Evolutionary conservation across 2,797 vertebrate genomes (phyloP), one percentile per base, ranked within the genome.

Genomic region (Hemibagrus guttatus): DNA sequence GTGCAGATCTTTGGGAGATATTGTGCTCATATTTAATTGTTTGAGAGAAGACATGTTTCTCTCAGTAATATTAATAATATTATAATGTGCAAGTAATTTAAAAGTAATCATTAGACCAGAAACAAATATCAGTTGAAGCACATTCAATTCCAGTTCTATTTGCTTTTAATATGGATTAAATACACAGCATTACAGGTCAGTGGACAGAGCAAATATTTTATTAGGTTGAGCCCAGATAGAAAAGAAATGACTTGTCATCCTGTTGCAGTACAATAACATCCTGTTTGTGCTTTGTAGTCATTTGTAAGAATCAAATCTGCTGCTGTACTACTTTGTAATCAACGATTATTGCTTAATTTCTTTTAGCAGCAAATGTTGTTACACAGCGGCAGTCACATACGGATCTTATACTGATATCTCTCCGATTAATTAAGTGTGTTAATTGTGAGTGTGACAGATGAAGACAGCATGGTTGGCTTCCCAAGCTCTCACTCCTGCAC

Each of bases 371-470:
- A 90, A 90, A 90, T 90, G 88, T 85, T 91, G 88, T 91, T 89
- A 91, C 88, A 86, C 87, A 89, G 86, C 83, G 42, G 84, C 84
- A 90, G 88, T 86, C 89, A 86, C 91, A 89, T 87, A 88, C 86
- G 83, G 89, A 90, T 90, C 90, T 90, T 86, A 89, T 90, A 88
- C 87, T 39, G 87, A 90, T 90, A 90, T 90, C 89, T 90, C 87
- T 88, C 81, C 80, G 87, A 92, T 91, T 91, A 90, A 91, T 91
- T 90, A 92, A 91, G 89, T 88, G 87, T 72, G 89, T 90, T 91
- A 92, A 91, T 91, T 92, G 90, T 90, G 87, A 92, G 89, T 90
- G 88, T 90, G 90, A 90, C 90, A 91, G 91, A 92, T 91, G 90
- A 91, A 87, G 90, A 90, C 90, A 87, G 89, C 86, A 90, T 91